Evolutionary conservation across 2,113 vertebrate species (phyloP).

Genomic region (Azemiops feae): DNA sequence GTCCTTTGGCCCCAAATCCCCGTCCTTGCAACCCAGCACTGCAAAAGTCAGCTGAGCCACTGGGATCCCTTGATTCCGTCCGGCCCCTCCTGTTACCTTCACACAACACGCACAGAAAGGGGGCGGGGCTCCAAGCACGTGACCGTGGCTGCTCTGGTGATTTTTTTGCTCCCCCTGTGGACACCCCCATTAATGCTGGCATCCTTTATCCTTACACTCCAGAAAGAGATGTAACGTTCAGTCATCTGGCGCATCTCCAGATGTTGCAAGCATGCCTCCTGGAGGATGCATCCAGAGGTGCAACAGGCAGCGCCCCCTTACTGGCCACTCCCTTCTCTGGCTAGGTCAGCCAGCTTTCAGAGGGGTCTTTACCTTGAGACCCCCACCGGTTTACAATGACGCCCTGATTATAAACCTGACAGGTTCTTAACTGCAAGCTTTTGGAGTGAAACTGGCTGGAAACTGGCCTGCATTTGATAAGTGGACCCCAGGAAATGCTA

Average conservation of each 20-base stretch:
- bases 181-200: background rate
- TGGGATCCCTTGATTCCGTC: background rate
- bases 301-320: background rate
- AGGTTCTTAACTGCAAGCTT: background rate
- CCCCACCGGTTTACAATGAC: background rate
- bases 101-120: background rate
- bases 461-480: background rate
- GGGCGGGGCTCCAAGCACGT: background rate
- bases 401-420: background rate
- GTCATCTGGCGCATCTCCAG: background rate
- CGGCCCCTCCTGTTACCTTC: background rate
- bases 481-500: background rate
- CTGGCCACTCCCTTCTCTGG: background rate
- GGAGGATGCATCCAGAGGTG: background rate
- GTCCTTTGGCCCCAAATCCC: background rate
- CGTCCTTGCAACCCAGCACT: background rate
- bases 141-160: accelerated
- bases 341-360: background rate
- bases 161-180: background rate
- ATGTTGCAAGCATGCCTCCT: background rate
- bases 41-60: background rate
- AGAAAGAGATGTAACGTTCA: background rate
- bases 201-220: background rate
- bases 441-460: background rate
- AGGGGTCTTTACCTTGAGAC: background rate